Evolutionary conservation across 2,888 invertebrate genomes (phyloP), one percentile per base, ranked within the genome.

Genomic region (Sericinus montela): DNA sequence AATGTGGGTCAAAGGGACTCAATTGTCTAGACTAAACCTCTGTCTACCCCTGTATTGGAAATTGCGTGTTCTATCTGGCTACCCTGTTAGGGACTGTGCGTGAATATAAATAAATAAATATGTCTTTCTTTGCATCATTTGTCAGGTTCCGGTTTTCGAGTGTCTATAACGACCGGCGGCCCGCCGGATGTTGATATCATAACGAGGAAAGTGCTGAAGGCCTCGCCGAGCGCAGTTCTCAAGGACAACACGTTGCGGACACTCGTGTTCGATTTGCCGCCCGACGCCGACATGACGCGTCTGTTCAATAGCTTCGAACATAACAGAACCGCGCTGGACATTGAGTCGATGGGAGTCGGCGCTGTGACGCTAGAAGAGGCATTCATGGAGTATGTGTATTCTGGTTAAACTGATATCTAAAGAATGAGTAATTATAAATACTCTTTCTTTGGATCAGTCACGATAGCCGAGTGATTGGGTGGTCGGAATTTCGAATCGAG

Each of bases 361-460:
- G 91, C 94, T 43, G 95, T 95, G 1, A 95, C 96, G 0, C 89
- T 97, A 69, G 96, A 97, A 78, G 95, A 96, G 81, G 95, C 97
- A 0, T 95, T 95, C 74, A 71, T 95, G 15, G 40, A 45, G 45
- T 45, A 38, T 36, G 29, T 13, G n/a, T n/a, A n/a, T 10, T 29
- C 10, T 29, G 29, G 5, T 19, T 19, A n/a, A n/a, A n/a, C n/a
- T n/a, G n/a, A n/a, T n/a, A n/a, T n/a, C n/a, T n/a, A n/a, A n/a
- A n/a, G n/a, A n/a, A n/a, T n/a, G n/a, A n/a, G n/a, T n/a, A n/a
- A n/a, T n/a, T n/a, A n/a, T n/a, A n/a, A n/a, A n/a, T n/a, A n/a
- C n/a, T n/a, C n/a, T n/a, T n/a, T n/a, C n/a, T n/a, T n/a, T n/a
- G n/a, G n/a, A n/a, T n/a, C n/a, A n/a, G n/a, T n/a, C n/a, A n/a